Percentiles rank a stretch among this genome's conserved stretches.
Conservation (phyloP, 2,888 invertebrate species). For the Synanthedon formicaeformis region DNA sequence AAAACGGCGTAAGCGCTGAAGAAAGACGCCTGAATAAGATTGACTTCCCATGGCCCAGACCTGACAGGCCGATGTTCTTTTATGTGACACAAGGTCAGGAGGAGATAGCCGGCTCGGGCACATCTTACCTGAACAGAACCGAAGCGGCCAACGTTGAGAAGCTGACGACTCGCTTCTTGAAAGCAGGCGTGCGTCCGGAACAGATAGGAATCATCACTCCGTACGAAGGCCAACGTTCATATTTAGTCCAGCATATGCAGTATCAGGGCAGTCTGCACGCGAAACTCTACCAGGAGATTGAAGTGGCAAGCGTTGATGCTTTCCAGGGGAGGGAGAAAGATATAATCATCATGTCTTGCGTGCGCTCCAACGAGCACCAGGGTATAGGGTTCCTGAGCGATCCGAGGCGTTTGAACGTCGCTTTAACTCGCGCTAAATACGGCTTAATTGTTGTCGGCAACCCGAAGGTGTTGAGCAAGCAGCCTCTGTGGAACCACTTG, state of each 20-base stretch:
- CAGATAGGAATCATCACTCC: constrained; percentile 99
- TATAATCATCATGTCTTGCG: constrained; percentile 99
- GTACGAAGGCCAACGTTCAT: constrained; percentile 98
- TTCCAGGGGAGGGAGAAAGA: constrained; percentile 99
- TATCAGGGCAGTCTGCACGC: constrained; percentile 97
- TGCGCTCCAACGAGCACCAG: constrained; percentile 97
- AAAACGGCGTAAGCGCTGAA: constrained; percentile 98
- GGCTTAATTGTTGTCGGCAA: constrained; percentile 99
- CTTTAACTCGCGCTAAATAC: constrained; percentile 96
- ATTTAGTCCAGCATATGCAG: constrained; percentile 98
- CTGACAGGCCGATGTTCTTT: constrained; percentile 98
- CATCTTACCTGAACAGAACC: constrained; percentile 97
- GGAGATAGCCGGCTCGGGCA: constrained; percentile 98
- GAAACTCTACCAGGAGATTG: constrained; percentile 97
- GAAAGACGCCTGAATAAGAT: constrained; percentile 90
- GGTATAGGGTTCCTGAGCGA: constrained; percentile 99
- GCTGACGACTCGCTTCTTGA: constrained; percentile 93
- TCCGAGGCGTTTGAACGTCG: constrained; percentile 97
- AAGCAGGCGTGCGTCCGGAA: constrained; percentile 95
- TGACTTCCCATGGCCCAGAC: constrained; percentile 98
- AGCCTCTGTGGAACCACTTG: constrained; percentile 98
- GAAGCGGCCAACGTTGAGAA: constrained; percentile 99
- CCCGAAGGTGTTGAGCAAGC: constrained; percentile 98
- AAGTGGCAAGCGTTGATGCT: constrained; percentile 99
- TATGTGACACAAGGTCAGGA: constrained; percentile 98